Evolutionary conservation across 2,797 vertebrate species (phyloP).

Genomic region (Molossus alvarezi): DNA sequence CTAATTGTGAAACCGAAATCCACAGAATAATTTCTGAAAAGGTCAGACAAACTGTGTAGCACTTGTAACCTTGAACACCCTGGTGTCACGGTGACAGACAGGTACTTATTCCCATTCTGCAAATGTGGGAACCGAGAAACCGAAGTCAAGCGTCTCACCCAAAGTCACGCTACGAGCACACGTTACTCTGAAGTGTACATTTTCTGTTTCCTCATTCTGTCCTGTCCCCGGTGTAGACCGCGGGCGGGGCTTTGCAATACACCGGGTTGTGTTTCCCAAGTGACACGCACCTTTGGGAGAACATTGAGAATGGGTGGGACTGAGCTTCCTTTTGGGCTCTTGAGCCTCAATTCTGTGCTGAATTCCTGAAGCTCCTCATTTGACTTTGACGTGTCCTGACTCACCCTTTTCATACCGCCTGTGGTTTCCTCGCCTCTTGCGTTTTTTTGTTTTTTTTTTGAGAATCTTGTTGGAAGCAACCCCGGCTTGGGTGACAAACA

Average conservation of each 20-base stretch:
- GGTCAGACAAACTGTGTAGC: neutral
- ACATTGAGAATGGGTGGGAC: neutral
- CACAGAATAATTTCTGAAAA: constrained; percentile 50
- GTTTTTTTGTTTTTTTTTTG: neutral
- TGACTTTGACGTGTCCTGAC: constrained; percentile 43
- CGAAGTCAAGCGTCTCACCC: neutral
- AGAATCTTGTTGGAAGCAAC: neutral
- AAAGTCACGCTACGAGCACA: neutral
- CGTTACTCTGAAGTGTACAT: too few relatives aligned
- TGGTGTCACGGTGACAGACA: neutral
- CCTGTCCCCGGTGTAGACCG: neutral
- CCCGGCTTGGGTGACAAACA: neutral
- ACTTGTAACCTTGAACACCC: neutral
- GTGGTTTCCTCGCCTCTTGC: constrained; percentile 22
- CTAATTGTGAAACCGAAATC: constrained; percentile 74
- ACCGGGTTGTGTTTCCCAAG: neutral
- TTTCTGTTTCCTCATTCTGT: neutral
- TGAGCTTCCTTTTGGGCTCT: neutral
- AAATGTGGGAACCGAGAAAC: constrained; percentile 75
- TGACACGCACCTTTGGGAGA: neutral
- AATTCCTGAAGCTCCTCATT: neutral
- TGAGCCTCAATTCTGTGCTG: neutral
- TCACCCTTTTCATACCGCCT: constrained; percentile 12
- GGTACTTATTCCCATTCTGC: constrained; percentile 36
- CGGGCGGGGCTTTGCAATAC: too few relatives aligned